Evolutionary conservation across 2,113 vertebrate genomes (phyloP), one percentile per base, ranked within the genome.

Genomic region (Heterocephalus glaber): DNA sequence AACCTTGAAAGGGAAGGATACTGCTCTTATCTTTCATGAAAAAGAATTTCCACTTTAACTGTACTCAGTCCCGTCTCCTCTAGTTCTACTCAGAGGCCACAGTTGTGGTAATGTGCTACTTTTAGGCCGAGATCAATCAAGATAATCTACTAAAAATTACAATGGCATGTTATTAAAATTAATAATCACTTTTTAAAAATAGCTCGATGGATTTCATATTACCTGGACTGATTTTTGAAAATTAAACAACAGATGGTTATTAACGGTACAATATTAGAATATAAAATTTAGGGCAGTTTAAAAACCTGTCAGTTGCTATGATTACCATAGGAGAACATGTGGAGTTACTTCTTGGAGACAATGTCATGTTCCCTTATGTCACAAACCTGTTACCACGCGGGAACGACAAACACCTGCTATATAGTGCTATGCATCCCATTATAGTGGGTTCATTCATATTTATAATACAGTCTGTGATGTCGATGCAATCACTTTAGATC

Each of bases 381-480:
- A 97, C 88, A 97, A 98, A 98, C 95, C 92, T 97, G 89, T 70
- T 98, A 96, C 93, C 94, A 92, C 56, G 96, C 81, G 96, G 76
- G 94, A 60, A 96, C 97, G 96, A 96, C 90, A 95, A 97, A 96
- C 10, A 94, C 74, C 94, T 97, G 92, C 90, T 89, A 86, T 89
- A 96, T 70, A 95, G 96, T 95, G 96, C 94, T 95, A 94, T 96
- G 95, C 95, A 98, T 97, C 92, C 94, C 97, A 96, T 96, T 97
- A 97, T 41, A 96, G 95, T 94, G 95, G 91, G 83, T 98, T 98
- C 98, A 98, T 98, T 99, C 98, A 98, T 98, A 98, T 98, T 98
- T 98, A 98, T 98, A 98, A 98, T 98, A 98, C 98, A 98, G 98
- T 98, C 98, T 97, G 97, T 95, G 97, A 98, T 98, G 98, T 97